Conservation (phyloP, 1,140 invertebrate genomes). For the Oedothorax gibbosus region DNA sequence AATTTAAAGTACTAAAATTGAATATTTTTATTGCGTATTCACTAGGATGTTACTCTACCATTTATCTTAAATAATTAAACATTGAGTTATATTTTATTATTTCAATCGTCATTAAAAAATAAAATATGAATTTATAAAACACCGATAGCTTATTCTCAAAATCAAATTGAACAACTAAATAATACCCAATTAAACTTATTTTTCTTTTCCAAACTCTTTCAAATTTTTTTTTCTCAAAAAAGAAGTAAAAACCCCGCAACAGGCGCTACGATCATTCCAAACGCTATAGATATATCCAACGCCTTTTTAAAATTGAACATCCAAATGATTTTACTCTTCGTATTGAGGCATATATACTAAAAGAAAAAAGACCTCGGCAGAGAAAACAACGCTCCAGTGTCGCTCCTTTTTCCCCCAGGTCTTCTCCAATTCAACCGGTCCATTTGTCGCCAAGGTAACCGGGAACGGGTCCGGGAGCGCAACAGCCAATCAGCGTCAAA, state of each 20-base stretch:
- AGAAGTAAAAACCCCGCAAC: constrained; percentile 34
- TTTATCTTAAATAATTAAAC: too few relatives aligned
- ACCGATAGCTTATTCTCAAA: too few relatives aligned
- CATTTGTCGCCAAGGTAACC: constrained; percentile 60
- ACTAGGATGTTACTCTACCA: too few relatives aligned
- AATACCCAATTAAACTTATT: constrained; percentile 23
- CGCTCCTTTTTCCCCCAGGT: constrained; percentile 57
- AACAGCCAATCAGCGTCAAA: constrained; percentile 58
- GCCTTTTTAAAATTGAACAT: constrained; percentile 44
- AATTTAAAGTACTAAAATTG: too few relatives aligned
- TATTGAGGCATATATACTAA: not conserved
- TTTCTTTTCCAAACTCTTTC: not conserved
- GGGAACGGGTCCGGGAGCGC: constrained; percentile 40
- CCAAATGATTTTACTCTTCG: constrained; percentile 46
- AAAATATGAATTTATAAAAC: too few relatives aligned
- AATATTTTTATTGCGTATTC: too few relatives aligned
- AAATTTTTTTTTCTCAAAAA: constrained; percentile 9
- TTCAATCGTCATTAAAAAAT: too few relatives aligned
- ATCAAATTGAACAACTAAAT: not conserved
- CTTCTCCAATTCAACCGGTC: constrained; percentile 58
- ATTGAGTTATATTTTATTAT: too few relatives aligned
- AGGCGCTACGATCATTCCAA: constrained; percentile 26
- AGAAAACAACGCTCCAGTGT: constrained; percentile 47
- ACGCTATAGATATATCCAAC: constrained; percentile 24
- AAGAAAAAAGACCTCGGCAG: not conserved